Conservation (phyloP, 1,140 invertebrate species). For the Epicauta chinensis region DNA sequence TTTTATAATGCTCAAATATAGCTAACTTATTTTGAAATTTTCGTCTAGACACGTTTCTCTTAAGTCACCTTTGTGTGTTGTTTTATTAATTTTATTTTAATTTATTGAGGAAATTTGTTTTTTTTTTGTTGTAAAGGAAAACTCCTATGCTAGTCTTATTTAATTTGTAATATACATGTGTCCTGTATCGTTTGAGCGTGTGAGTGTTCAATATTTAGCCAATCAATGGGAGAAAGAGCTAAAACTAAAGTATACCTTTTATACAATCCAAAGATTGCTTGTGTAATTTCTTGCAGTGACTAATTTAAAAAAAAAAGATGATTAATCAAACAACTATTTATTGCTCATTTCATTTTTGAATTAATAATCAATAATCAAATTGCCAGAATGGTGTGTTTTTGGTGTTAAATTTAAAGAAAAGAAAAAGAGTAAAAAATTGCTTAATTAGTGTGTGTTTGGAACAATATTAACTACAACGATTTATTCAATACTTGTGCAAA, state of each 20-base stretch:
- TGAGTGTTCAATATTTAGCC: constrained; percentile 23
- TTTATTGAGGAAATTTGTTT: constrained; percentile 1
- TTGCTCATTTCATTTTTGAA: background rate
- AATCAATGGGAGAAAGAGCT: constrained; percentile 23
- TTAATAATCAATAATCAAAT: constrained; percentile 3
- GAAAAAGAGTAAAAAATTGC: constrained; percentile 9
- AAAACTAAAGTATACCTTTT: constrained; percentile 37
- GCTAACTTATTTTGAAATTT: constrained; percentile 20
- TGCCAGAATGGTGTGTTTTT: constrained; percentile 10
- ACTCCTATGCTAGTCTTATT: constrained; percentile 36
- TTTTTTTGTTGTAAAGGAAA: too few species aligned
- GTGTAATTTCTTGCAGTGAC: background rate
- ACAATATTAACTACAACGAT: constrained; percentile 31
- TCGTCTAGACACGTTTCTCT: constrained; percentile 13
- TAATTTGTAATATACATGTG: constrained; percentile 24
- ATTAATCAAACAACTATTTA: background rate
- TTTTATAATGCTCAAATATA: constrained; percentile 27
- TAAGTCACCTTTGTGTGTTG: constrained; percentile 6
- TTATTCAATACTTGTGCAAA: constrained; percentile 32
- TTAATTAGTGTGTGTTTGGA: constrained; percentile 23
- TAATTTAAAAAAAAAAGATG: background rate
- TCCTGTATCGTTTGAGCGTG: constrained; percentile 27
- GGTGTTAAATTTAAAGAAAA: constrained; percentile 17
- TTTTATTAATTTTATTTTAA: constrained; percentile 20
- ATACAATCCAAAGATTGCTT: constrained; percentile 39